Percentiles rank a stretch among this genome's conserved stretches.
These are phyloP conservation scores for Hemichromis elongatus DNA, from an alignment of 2,113 vertebrate genomes.

Conservation along the genomic window DNA sequence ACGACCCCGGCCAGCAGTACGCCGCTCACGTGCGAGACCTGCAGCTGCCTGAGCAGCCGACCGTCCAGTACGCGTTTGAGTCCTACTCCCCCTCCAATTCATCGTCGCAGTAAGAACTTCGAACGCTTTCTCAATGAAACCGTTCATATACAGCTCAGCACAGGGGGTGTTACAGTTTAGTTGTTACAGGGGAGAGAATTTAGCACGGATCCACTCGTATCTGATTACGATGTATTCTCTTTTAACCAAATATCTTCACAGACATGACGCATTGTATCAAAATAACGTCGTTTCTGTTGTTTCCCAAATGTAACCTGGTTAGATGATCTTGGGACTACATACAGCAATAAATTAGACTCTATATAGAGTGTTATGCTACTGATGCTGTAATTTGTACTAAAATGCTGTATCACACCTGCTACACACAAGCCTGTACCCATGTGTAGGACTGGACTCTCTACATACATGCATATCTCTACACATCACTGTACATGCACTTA, in stretches of 20 bases:
- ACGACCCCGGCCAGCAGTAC: slow-evolving; percentile 92
- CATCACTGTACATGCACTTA: no score
- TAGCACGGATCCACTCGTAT: background rate
- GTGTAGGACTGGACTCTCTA: background rate
- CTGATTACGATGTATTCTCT: background rate
- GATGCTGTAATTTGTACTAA: background rate
- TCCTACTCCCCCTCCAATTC: slow-evolving; percentile 71
- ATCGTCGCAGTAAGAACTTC: slow-evolving; percentile 49
- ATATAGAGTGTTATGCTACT: background rate
- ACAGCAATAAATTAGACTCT: fast-evolving
- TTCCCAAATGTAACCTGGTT: background rate
- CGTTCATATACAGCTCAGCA: fast-evolving
- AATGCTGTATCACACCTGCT: background rate
- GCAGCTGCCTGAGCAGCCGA: slow-evolving; percentile 80
- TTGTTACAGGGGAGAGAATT: background rate
- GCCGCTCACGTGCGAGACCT: slow-evolving; percentile 84
- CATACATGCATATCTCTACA: no score
- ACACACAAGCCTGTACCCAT: background rate
- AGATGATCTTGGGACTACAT: background rate
- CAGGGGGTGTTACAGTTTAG: background rate
- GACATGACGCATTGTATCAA: background rate
- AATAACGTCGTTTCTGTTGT: fast-evolving
- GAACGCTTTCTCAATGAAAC: background rate
- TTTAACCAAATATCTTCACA: background rate
- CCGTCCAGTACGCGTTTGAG: slow-evolving; percentile 82